Evolutionary conservation across 2,797 vertebrate genomes (phyloP).

Genomic region (Passerculus sandwichensis): DNA sequence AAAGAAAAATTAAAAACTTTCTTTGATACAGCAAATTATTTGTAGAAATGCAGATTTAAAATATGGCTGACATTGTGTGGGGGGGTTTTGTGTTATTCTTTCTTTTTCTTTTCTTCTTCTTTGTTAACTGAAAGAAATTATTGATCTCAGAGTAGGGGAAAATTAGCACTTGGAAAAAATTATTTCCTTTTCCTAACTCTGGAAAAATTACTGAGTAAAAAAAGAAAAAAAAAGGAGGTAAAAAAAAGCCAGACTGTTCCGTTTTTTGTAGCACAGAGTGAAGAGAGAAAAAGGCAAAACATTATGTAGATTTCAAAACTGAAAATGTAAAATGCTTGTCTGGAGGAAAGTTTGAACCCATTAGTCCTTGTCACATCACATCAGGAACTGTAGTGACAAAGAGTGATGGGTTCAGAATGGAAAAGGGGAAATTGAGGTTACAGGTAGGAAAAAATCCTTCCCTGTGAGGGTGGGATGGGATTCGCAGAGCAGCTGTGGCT

Average conservation of each 20-base stretch:
- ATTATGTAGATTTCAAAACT: background rate
- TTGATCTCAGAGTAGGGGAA: background rate
- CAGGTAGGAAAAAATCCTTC: background rate
- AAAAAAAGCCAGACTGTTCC: background rate
- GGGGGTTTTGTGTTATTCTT: background rate
- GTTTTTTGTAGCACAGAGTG: background rate
- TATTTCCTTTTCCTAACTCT: background rate
- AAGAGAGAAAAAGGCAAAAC: background rate
- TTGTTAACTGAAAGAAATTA: background rate
- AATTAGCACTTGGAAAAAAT: background rate
- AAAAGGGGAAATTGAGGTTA: background rate
- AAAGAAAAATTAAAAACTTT: background rate
- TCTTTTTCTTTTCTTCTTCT: background rate
- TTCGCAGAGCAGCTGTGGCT: background rate
- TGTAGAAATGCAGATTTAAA: background rate
- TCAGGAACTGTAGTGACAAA: background rate
- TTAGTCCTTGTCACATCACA: background rate
- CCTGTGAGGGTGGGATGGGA: background rate
- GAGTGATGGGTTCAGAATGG: background rate
- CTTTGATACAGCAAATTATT: background rate
- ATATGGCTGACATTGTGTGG: accelerated
- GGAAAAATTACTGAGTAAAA: background rate
- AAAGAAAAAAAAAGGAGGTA: background rate
- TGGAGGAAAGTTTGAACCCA: background rate
- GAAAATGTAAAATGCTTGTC: background rate